These are phyloP conservation scores for Todiramphus chloris DNA, from an alignment of 2,113 vertebrate species.

Conservation along the genomic window DNA sequence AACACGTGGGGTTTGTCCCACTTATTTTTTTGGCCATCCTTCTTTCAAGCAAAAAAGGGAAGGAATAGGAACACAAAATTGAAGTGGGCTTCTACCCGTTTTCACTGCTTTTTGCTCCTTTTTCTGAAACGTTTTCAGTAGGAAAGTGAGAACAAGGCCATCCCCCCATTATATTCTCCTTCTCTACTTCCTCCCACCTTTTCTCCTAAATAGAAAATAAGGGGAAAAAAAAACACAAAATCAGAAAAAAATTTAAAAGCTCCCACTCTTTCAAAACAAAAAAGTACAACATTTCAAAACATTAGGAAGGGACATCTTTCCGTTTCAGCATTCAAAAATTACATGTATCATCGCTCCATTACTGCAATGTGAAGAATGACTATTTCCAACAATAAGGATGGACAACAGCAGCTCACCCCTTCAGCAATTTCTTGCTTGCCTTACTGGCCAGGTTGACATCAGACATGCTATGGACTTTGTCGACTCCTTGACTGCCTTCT, in stretches of 20 bases:
- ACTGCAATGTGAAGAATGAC: neutral
- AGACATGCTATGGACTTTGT: neutral
- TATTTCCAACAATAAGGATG: neutral
- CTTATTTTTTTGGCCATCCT: conserved; percentile 58
- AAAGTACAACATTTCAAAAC: conserved; percentile 27
- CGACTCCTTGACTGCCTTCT: neutral
- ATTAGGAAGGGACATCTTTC: neutral
- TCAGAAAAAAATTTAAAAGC: conserved; percentile 9
- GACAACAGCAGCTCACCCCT: neutral
- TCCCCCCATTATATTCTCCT: conserved; percentile 64
- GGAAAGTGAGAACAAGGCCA: conserved; percentile 71
- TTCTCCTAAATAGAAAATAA: conserved; percentile 54
- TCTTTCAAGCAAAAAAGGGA: conserved; percentile 31
- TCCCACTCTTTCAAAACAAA: conserved; percentile 11
- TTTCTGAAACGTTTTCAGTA: conserved; percentile 59
- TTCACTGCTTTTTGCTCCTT: conserved; percentile 57
- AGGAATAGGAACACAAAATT: conserved; percentile 39
- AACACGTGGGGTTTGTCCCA: conserved; percentile 60
- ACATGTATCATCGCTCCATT: neutral
- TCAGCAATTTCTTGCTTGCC: neutral
- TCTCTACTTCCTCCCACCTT: conserved; percentile 53
- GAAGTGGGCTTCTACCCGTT: conserved; percentile 59
- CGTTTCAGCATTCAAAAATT: neutral
- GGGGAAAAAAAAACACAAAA: conserved; percentile 16
- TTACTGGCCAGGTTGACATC: neutral